Conservation (phyloP, 2,888 invertebrate species). For the Agriopis marginaria region DNA sequence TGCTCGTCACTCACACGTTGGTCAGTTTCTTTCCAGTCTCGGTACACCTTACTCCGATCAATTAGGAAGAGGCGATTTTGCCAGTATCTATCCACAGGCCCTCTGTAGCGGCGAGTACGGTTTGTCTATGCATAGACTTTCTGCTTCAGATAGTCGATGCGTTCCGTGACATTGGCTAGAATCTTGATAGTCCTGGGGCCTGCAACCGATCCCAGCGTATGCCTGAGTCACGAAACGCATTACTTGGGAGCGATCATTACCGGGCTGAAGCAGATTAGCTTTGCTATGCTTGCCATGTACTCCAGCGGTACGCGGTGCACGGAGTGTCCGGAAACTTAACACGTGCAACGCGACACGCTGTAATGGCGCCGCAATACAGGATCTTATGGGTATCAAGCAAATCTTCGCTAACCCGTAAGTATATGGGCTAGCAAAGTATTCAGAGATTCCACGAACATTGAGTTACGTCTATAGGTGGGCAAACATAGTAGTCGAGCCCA, state of each 20-base stretch:
- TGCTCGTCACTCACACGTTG: too few relatives aligned
- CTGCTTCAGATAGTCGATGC: too few relatives aligned
- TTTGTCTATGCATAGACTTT: too few relatives aligned
- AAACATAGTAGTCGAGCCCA: neutral
- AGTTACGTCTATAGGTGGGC: neutral
- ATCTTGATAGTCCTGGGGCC: neutral
- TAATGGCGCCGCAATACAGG: neutral
- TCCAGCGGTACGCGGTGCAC: too few relatives aligned
- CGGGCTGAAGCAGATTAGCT: slow-evolving; percentile 1
- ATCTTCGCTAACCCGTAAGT: too few relatives aligned
- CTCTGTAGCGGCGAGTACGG: too few relatives aligned
- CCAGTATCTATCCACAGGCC: neutral
- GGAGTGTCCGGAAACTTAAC: neutral
- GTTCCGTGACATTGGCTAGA: neutral
- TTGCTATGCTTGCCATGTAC: neutral
- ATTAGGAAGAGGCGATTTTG: neutral
- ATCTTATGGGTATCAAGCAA: too few relatives aligned
- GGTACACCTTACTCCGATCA: neutral
- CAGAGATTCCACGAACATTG: neutral
- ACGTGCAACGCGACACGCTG: too few relatives aligned
- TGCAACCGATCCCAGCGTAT: neutral
- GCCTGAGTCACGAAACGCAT: neutral
- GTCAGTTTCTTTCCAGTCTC: neutral
- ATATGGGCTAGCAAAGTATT: too few relatives aligned
- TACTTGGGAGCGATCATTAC: neutral